Base-by-base conservation (phyloP, 2,113 vertebrate species). In the Rhinichthys klamathensis region DNA sequence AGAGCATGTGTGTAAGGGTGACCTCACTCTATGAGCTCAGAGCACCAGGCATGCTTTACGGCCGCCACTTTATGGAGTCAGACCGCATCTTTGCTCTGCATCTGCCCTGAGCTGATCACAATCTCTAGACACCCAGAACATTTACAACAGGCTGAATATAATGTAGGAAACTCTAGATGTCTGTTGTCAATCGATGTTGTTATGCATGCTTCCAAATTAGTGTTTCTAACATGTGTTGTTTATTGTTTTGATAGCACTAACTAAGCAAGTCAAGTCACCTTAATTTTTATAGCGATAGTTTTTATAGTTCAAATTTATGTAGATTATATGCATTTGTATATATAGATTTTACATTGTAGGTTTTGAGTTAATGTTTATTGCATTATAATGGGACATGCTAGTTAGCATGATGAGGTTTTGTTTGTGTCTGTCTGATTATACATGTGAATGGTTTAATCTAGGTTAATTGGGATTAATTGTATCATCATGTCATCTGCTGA, bases 21-120 rank as follows among this genome's bases (percentile, higher is more conserved):
- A 87, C 86, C 84, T 89, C 76, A 87, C 70, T 67, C 25, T 32
- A 51, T 77, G 74, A 77, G 74, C 74, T 77, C 75, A 49, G 87
- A 88, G 85, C 69, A 86, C 61, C 67, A 83, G 82, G 75, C 80
- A 10, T 49, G 44, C 80, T 83, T 88, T 74, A 88, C 63, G 60
- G 67, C 35, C 35, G 3, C 58, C 44, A 72, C 79, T 88, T 86
- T 86, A 86, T 80, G 41, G 67, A 84, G 84, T 75, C 46, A 80
- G 46, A 84, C 69, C 46, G 9, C 80, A 72, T 74, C 54, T 81
- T 21, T 72, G 77, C 69, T 80, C 65, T 27, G 35, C 18, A 72
- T 56, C 44, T 44, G 70, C n/a, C 10, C 21, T 49, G 16, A 67
- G 38, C 58, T 82, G 49, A 88, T 83, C 75, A 32, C 75, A 79